Evolutionary conservation across 1,140 invertebrate species (phyloP).

Genomic region (Temnothorax curvispinosus): DNA sequence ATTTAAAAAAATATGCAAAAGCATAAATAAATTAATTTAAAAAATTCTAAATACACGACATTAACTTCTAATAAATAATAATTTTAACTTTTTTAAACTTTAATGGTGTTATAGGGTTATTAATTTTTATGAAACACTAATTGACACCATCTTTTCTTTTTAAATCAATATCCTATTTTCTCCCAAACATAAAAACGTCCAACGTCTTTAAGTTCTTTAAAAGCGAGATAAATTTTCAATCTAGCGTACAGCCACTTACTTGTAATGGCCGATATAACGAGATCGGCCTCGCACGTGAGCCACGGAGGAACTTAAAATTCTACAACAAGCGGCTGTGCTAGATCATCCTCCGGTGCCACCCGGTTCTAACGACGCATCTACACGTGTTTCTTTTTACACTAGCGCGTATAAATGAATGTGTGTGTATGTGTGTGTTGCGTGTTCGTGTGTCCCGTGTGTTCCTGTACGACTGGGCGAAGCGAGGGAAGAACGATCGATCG

Average conservation of each 20-base stretch:
- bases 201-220: background rate
- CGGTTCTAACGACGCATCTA: constrained; percentile 47
- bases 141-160: background rate
- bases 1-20: background rate
- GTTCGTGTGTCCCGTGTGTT: background rate
- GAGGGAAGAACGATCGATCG: constrained; percentile 78
- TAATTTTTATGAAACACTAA: background rate
- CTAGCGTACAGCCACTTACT: background rate
- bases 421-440: background rate
- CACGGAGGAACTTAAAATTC: background rate
- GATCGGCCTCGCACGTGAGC: background rate
- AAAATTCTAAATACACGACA: background rate
- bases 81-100: background rate
- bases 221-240: background rate
- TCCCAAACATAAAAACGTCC: background rate
- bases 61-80: background rate
- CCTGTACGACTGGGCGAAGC: constrained; percentile 68
- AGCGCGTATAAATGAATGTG: constrained; percentile 1
- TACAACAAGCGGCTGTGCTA: background rate
- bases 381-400: constrained; percentile 30
- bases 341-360: constrained; percentile 3
- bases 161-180: background rate
- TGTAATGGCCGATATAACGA: background rate
- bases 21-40: background rate
- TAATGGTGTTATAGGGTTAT: background rate